Conservation (phyloP, 2,888 invertebrate genomes). For the Hydroisotoma schaefferi region DNA sequence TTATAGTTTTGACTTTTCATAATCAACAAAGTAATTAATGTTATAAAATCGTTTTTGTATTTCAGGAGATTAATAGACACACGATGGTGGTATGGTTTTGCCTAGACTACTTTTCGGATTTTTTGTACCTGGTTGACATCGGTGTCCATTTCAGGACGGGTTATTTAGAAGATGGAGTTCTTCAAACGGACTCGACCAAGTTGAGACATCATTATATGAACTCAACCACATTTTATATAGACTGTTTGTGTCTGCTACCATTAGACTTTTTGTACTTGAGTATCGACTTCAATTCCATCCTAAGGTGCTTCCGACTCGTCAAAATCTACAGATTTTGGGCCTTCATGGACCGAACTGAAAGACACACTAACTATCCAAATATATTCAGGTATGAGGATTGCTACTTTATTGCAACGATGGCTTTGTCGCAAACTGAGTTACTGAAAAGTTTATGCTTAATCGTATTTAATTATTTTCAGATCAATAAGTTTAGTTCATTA, state of each 20-base stretch:
- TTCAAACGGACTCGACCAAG: constrained; percentile 92
- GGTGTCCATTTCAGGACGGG: constrained; percentile 96
- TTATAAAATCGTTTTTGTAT: too few species aligned
- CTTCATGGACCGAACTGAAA: constrained; percentile 96
- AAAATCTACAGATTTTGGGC: constrained; percentile 98
- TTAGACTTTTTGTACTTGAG: constrained; percentile 97
- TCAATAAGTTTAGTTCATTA: constrained; percentile 91
- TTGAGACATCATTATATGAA: constrained; percentile 96
- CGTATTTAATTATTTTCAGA: constrained; percentile 50
- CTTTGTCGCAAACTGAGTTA: neutral
- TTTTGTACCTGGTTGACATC: constrained; percentile 93
- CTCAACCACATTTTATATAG: constrained; percentile 95
- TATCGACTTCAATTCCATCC: constrained; percentile 88
- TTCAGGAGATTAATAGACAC: constrained; percentile 58
- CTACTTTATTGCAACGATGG: neutral
- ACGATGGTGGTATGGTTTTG: constrained; percentile 93
- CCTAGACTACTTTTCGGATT: constrained; percentile 93
- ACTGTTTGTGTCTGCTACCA: constrained; percentile 95
- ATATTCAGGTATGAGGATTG: constrained; percentile 62
- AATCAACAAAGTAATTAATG: too few species aligned
- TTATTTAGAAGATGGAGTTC: constrained; percentile 93
- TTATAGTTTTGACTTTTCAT: too few species aligned
- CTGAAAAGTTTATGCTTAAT: neutral
- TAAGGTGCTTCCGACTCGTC: constrained; percentile 58
- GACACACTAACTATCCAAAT: constrained; percentile 98